A percentile compares a stretch with the other conserved stretches of the same genome.
These are phyloP conservation scores for Aphodius sticticus DNA, from an alignment of 2,888 invertebrate species.

Conservation along the genomic window DNA sequence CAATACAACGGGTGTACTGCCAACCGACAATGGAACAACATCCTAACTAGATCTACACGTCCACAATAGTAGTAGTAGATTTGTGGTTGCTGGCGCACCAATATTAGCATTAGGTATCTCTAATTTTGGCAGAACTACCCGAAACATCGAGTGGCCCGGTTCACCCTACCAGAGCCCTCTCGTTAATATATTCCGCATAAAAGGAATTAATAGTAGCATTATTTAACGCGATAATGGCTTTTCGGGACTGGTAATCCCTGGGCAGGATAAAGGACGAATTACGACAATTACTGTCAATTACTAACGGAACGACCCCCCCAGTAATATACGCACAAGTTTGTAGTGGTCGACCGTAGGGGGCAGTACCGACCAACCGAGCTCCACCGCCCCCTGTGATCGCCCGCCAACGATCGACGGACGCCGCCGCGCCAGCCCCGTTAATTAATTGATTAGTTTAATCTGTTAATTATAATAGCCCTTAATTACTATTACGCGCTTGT, in stretches of 20 bases:
- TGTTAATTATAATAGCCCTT: slow-evolving; percentile 35
- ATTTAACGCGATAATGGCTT: slow-evolving; percentile 28
- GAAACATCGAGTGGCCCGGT: neutral
- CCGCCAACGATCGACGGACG: slow-evolving; percentile 16
- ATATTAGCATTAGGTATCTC: neutral
- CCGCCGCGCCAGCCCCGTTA: slow-evolving; percentile 22
- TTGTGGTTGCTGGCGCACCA: neutral
- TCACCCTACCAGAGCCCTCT: neutral
- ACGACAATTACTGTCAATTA: slow-evolving; percentile 35
- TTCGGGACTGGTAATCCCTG: slow-evolving; percentile 17
- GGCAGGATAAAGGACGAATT: slow-evolving; percentile 31
- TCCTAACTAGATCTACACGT: neutral
- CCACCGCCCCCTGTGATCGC: slow-evolving; percentile 7
- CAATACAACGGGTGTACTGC: neutral
- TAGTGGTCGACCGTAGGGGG: slow-evolving; percentile 9
- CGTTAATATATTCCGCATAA: slow-evolving; percentile 27
- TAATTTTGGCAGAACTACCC: neutral
- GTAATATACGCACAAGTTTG: slow-evolving; percentile 30
- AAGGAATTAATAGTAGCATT: slow-evolving; percentile 30
- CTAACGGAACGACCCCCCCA: slow-evolving; percentile 8
- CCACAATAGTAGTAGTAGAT: neutral
- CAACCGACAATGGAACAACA: neutral
- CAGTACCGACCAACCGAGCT: neutral
- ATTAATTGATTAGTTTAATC: slow-evolving; percentile 40
- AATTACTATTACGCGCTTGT: slow-evolving; percentile 13